Evolutionary conservation across 2,888 invertebrate species (phyloP), one percentile per base, ranked within the genome.

Genomic region (Himalopsyche kuldschensis): DNA sequence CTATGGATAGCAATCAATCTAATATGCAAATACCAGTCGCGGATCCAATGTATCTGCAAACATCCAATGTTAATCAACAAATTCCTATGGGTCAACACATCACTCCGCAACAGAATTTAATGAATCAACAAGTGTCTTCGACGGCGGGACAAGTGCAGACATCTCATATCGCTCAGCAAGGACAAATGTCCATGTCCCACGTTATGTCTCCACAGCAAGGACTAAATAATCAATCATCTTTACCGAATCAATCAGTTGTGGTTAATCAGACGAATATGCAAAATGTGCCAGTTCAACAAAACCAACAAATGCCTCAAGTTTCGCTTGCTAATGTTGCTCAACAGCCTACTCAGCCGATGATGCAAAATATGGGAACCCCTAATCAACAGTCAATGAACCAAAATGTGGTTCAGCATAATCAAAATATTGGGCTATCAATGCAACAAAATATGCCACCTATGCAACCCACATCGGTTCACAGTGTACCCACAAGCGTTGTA

Each of bases 11-110:
- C 89, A 92, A 91, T 90, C 92, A 92, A 90, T 89, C 91, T 32
- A 91, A 90, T 88, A 91, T 92, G 91, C 92, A 92, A 90, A 91
- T 92, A 89, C 91, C 92, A 87, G 89, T 91, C 89, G 90, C 92
- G 88, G 92, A 92, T 88, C 90, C 91, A 84, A 92, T 92, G 88
- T 92, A 89, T 88, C 91, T 92, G 91, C 92, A 92, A 87, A 89
- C 89, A 83, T 87, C 90, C 15, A 90, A 90, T 87, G 91, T 91
- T 20, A 90, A 89, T 82, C 91, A 91, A 85, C 90, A 90, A 84
- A 90, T 91, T 88, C 90, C 91, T 35, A 89, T 91, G 63, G 89
- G 88, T 77, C 91, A 90, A 87, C 91, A 92, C 87, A 91, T 92
- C 89, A 88, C 90, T 32, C 91, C 91, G 87, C 87, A 88, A 6